These are phyloP conservation scores for Callyntrura sp. DNA, from an alignment of 2,888 invertebrate species.

Conservation along the genomic window DNA sequence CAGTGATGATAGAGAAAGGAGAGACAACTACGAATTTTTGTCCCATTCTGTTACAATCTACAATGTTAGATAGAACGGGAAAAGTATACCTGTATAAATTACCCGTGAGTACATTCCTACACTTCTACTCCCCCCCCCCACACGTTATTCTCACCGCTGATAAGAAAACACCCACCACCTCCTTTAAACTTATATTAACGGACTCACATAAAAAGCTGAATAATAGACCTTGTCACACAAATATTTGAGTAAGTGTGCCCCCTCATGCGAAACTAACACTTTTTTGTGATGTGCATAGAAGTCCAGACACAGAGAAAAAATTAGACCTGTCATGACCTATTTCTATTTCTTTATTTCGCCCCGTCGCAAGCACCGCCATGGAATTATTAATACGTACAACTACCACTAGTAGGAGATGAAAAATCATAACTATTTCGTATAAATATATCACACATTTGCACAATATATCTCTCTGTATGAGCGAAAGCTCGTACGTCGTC, in stretches of 20 bases:
- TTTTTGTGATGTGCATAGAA: constrained; percentile 44
- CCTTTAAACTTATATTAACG: background rate
- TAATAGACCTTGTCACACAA: constrained; percentile 3
- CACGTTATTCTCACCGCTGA: too few species aligned
- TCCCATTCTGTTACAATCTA: background rate
- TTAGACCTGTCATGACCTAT: constrained; percentile 67
- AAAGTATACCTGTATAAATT: too few species aligned
- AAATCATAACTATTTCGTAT: background rate
- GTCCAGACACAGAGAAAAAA: constrained; percentile 39
- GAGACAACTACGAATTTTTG: background rate
- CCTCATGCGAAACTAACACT: constrained; percentile 59
- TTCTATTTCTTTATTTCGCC: constrained; percentile 17
- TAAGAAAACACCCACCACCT: too few species aligned
- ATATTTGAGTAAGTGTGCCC: constrained; percentile 37
- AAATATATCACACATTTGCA: background rate
- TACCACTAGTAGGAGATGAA: background rate
- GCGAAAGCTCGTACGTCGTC: background rate
- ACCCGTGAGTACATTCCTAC: too few species aligned
- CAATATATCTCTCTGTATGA: background rate
- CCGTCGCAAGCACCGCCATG: background rate
- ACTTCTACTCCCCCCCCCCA: too few species aligned
- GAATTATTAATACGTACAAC: background rate
- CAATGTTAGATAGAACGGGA: background rate
- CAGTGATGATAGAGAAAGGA: constrained; percentile 11
- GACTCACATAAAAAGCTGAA: background rate